Evolutionary conservation across 1,140 invertebrate genomes (phyloP).

Genomic region (Macrocentrus cingulum): DNA sequence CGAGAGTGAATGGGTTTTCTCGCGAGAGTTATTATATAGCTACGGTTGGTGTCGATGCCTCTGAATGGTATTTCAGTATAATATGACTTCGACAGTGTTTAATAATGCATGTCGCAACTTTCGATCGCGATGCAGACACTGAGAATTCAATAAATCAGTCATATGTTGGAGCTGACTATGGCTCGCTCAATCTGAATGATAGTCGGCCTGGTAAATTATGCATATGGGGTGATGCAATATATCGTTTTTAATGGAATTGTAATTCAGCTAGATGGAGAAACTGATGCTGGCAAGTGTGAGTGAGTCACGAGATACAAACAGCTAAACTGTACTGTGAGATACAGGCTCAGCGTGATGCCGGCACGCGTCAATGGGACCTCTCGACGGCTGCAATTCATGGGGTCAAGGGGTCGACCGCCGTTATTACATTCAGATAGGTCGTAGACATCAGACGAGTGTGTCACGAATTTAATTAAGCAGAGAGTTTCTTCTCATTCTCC

Average conservation of each 20-base stretch:
- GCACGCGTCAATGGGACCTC: slow-evolving; percentile 28
- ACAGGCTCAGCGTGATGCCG: slow-evolving; percentile 5
- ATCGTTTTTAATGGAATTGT: slow-evolving; percentile 46
- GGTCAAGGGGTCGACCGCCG: slow-evolving; percentile 29
- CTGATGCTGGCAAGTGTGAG: slow-evolving; percentile 14
- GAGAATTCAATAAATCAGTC: neutral
- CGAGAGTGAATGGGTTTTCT: no score
- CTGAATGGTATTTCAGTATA: no score
- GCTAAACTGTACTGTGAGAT: neutral
- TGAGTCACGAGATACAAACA: slow-evolving; percentile 19
- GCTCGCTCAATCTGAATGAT: slow-evolving; percentile 12
- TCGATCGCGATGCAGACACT: neutral
- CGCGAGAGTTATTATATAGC: no score
- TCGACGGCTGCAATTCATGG: slow-evolving; percentile 11
- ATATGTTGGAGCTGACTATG: neutral
- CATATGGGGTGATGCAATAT: slow-evolving; percentile 4
- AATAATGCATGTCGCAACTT: no score
- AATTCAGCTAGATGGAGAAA: slow-evolving; percentile 40
- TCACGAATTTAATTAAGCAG: slow-evolving; percentile 27
- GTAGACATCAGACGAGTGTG: slow-evolving; percentile 20
- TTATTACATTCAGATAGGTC: slow-evolving; percentile 28
- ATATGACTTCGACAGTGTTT: no score
- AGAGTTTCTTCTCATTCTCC: slow-evolving; percentile 1
- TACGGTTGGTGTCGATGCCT: no score
- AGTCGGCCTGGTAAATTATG: slow-evolving; percentile 7